Percentiles rank a stretch among this genome's conserved stretches.
phyloP scores from a whole-genome alignment of 2,797 vertebrate genomes.

The Crypturellus tataupa region DNA sequence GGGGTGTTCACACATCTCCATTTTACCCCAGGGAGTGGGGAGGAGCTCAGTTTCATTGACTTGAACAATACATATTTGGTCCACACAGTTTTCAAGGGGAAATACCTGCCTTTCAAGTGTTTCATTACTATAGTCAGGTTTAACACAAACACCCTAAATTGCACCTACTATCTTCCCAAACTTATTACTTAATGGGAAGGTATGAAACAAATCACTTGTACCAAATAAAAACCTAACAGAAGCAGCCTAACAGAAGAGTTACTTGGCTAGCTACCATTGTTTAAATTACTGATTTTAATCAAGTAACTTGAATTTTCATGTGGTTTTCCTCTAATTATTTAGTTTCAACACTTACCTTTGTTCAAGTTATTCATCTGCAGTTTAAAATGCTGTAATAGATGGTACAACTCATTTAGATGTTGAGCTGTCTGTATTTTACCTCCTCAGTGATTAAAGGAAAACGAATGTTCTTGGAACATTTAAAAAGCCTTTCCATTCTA shows the following conservation, averaged over 20 bases:
- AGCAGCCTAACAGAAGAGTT: background rate
- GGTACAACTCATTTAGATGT: background rate
- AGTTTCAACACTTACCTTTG: conserved; percentile 34
- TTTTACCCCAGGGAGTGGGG: conserved; percentile 24
- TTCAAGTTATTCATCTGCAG: conserved; percentile 20
- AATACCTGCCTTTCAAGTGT: conserved; percentile 40
- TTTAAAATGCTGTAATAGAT: background rate
- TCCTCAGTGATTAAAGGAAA: background rate
- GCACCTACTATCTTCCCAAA: background rate
- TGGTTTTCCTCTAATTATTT: conserved; percentile 62
- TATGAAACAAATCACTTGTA: conserved; percentile 5
- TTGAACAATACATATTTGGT: conserved; percentile 38
- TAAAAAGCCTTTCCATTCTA: background rate
- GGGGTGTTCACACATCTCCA: conserved; percentile 17
- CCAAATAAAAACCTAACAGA: conserved; percentile 35
- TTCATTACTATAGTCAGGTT: conserved; percentile 25
- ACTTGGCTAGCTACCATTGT: conserved; percentile 20
- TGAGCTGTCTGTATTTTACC: conserved; percentile 6
- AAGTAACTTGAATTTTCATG: conserved; percentile 45
- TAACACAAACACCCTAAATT: background rate
- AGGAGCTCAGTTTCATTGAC: conserved; percentile 33
- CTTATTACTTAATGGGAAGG: conserved; percentile 46
- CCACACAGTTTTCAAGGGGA: conserved; percentile 22
- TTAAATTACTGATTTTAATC: conserved; percentile 64
- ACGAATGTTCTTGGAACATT: background rate